Conservation (phyloP, 2,113 vertebrate species). For the Helogale parvula region DNA sequence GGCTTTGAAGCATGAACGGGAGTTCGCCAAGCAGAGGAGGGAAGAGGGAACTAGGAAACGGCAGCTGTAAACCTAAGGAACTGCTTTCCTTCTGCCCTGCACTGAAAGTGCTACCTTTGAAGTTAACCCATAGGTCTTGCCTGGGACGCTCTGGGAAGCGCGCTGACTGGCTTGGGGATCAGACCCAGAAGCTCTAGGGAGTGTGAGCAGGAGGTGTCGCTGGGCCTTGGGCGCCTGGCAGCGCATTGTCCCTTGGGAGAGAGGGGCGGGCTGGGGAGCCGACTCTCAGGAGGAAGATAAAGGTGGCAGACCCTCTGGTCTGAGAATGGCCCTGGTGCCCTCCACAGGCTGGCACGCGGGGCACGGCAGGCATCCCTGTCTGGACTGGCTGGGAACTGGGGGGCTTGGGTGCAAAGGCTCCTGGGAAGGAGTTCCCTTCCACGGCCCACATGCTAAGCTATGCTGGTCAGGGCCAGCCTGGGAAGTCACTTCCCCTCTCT, state of each 20-base stretch:
- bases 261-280: background rate
- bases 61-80: background rate
- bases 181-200: background rate
- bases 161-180: background rate
- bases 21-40: background rate
- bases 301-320: too few species aligned
- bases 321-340: background rate
- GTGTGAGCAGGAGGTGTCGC: background rate
- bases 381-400: background rate
- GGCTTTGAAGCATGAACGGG: background rate
- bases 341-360: background rate
- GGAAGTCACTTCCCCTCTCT: background rate
- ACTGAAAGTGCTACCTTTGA: background rate
- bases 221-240: background rate
- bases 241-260: too few species aligned
- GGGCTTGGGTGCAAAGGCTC: background rate
- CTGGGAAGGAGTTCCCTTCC: background rate
- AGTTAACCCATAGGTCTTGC: background rate
- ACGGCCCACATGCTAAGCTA: accelerated
- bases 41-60: background rate
- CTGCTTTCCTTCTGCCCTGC: background rate
- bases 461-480: too few species aligned
- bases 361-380: accelerated
- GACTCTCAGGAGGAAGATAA: background rate
- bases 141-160: background rate